A percentile compares a stretch with the other conserved stretches of the same genome.
Conservation (phyloP, 2,113 vertebrate species). For the Balaenoptera acutorostrata region DNA sequence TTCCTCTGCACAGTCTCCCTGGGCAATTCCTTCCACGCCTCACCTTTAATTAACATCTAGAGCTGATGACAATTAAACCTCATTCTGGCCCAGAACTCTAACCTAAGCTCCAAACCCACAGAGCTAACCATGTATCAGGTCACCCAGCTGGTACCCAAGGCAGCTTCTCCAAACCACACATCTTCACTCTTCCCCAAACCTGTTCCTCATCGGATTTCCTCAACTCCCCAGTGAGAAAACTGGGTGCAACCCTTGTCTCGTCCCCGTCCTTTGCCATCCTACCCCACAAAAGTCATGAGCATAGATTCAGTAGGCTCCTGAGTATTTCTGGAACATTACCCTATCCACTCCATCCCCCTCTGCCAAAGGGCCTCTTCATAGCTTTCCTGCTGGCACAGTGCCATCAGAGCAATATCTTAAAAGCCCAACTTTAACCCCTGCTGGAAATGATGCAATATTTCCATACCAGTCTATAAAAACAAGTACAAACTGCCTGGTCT, state of each 20-base stretch:
- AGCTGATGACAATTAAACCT: neutral
- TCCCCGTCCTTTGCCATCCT: neutral
- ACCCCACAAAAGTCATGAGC: accelerated
- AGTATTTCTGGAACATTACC: neutral
- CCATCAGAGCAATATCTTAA: neutral
- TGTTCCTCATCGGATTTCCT: neutral
- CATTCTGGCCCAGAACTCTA: neutral
- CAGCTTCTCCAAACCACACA: accelerated
- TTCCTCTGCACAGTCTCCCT: neutral
- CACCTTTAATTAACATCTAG: neutral
- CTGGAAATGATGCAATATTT: neutral
- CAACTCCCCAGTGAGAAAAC: neutral
- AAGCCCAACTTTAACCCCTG: neutral
- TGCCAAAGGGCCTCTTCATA: neutral
- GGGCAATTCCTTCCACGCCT: neutral
- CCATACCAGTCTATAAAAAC: neutral
- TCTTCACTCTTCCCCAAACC: accelerated
- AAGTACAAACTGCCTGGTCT: neutral
- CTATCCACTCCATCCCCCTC: accelerated
- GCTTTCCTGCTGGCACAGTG: neutral
- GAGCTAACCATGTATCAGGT: accelerated
- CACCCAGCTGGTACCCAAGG: accelerated
- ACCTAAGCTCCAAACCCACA: neutral
- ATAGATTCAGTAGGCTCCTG: neutral
- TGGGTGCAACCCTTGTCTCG: too few species aligned